Percentiles rank a stretch among this genome's conserved stretches.
Conservation (phyloP, 2,113 vertebrate species). For the Hystrix cristata region DNA sequence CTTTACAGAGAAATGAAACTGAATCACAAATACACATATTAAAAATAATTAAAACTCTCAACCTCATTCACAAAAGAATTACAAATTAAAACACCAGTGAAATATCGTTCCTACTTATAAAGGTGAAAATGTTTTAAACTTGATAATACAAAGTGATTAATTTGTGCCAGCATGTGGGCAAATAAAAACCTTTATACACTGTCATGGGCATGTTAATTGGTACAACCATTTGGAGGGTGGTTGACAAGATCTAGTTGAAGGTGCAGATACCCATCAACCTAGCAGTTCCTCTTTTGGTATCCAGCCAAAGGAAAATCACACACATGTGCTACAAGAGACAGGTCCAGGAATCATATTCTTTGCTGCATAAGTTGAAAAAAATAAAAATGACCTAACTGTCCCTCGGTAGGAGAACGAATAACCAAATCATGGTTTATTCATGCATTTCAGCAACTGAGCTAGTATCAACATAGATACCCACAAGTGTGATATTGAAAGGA, state of each 20-base stretch:
- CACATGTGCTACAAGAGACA: neutral
- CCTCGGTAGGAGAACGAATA: conserved; percentile 18
- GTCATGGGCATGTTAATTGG: neutral
- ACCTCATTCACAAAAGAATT: conserved; percentile 55
- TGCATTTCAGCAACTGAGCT: neutral
- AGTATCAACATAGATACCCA: neutral
- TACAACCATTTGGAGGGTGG: neutral
- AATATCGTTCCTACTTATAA: conserved; percentile 26
- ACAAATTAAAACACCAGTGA: conserved; percentile 60
- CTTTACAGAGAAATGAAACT: neutral
- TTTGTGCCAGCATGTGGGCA: conserved; percentile 17
- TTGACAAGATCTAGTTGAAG: neutral
- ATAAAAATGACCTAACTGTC: neutral
- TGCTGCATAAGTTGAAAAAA: neutral
- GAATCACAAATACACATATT: neutral
- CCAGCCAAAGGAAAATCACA: conserved; percentile 28
- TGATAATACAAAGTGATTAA: conserved; percentile 42
- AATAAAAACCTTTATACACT: conserved; percentile 40
- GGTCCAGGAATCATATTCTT: neutral
- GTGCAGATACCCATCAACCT: neutral
- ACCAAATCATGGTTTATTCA: neutral
- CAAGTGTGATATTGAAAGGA: conserved; percentile 7
- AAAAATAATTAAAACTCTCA: neutral
- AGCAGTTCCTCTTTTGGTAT: neutral
- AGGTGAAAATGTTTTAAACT: neutral